These are phyloP conservation scores for Desoria tigrina DNA, from an alignment of 2,888 invertebrate species.

Conservation along the genomic window DNA sequence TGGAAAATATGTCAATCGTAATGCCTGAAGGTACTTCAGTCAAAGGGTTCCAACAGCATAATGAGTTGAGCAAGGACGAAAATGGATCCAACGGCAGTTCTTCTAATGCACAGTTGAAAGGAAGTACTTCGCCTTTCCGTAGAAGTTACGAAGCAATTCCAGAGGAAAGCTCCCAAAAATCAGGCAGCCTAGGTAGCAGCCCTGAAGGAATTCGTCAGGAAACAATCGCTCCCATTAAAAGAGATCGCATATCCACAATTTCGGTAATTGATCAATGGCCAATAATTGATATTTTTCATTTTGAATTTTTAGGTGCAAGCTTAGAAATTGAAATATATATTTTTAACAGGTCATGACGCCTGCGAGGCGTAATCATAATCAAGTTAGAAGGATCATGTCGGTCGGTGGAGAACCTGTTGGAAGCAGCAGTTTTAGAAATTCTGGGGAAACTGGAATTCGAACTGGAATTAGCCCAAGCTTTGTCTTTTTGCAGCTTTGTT, in stretches of 20 bases:
- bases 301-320: too few species aligned
- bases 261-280: constrained; percentile 69
- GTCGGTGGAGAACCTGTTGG: constrained; percentile 27
- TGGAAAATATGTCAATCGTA: background rate
- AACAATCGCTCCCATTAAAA: constrained; percentile 58
- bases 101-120: constrained; percentile 7
- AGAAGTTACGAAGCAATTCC: constrained; percentile 88
- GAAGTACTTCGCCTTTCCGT: constrained; percentile 56
- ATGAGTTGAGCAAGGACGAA: background rate
- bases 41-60: constrained; percentile 11
- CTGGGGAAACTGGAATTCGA: constrained; percentile 39
- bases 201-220: background rate
- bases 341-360: constrained; percentile 65
- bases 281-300: too few species aligned
- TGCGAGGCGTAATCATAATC: constrained; percentile 61
- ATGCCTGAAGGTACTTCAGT: background rate
- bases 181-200: constrained; percentile 13
- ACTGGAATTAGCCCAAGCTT: constrained; percentile 51
- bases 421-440: background rate
- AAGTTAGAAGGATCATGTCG: constrained; percentile 51
- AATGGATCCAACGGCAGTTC: background rate
- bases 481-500: constrained; percentile 50
- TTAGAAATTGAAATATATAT: background rate
- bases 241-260: constrained; percentile 77
- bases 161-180: constrained; percentile 64